Base-by-base conservation (phyloP, 2,113 vertebrate genomes). In the Gavialis gangeticus region DNA sequence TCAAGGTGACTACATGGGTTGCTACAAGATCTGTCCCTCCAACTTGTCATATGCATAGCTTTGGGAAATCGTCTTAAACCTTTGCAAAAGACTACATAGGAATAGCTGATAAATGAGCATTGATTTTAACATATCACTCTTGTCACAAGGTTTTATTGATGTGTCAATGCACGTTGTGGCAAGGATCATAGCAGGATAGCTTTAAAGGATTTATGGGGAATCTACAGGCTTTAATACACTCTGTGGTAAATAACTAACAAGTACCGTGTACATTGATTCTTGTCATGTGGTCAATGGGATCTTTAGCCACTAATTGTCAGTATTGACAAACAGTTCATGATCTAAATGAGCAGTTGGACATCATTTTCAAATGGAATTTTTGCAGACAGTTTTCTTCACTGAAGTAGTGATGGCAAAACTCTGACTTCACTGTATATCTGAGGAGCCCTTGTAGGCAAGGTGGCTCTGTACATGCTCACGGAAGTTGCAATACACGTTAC, bases 71-170 rank as follows among this genome's bases (percentile, higher is more conserved):
- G 93, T 97, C 94, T 97, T 97, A 98, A 97, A 96, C 97, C 97
- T 96, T 95, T 95, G 97, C 97, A 97, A 96, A 97, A 91, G 96
- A 96, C 92, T 97, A 97, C 97, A 97, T 98, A 96, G 97, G 97
- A 98, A 98, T 98, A 91, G 92, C 97, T 98, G 98, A 99, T 99
- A 98, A 99, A 98, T 98, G 97, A 94, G 86, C 97, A 99, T 99
- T 98, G 99, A 99, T 99, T 99, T 98, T 98, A 98, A 98, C 97
- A 98, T 98, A 99, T 98, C 93, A 96, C 93, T 96, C 97, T 98
- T 98, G 98, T 99, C 98, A 98, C 98, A 98, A 97, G 97, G 98
- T 99, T 99, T 99, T 99, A 99, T 99, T 98, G 98, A 98, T 97
- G 98, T 98, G 98, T 98, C 99, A 98, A 98, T 98, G 97, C 19